A percentile compares a stretch with the other conserved stretches of the same genome.
These are phyloP conservation scores for Blera fallax DNA, from an alignment of 2,888 invertebrate species.

Conservation along the genomic window DNA sequence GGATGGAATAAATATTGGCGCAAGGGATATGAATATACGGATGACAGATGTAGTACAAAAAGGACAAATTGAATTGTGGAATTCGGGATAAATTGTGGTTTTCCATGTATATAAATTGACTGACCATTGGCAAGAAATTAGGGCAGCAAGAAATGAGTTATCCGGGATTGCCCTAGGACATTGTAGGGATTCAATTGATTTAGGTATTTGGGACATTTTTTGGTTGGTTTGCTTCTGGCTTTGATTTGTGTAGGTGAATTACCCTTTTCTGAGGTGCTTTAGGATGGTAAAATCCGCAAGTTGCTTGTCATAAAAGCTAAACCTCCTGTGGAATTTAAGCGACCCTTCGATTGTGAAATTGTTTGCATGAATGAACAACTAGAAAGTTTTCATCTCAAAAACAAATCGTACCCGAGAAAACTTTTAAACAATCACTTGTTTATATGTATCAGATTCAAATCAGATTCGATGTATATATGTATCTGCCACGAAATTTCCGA, in stretches of 20 bases:
- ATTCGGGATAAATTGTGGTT: constrained; percentile 5
- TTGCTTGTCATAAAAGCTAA: not conserved
- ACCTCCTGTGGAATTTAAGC: not conserved
- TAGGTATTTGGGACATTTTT: constrained; percentile 2
- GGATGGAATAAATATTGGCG: not conserved
- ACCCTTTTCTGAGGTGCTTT: not conserved
- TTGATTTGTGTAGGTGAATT: constrained; percentile 11
- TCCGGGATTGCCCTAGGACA: not conserved
- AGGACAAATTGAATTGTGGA: constrained; percentile 3
- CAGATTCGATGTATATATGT: too few species aligned
- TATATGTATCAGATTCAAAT: too few species aligned
- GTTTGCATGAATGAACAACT: not conserved
- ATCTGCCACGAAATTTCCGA: too few species aligned
- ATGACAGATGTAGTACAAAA: not conserved
- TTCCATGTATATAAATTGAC: not conserved
- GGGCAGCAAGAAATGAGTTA: not conserved
- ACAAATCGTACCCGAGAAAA: too few species aligned
- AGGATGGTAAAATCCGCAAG: not conserved
- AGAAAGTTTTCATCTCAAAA: not conserved
- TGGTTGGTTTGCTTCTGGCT: constrained; percentile 11
- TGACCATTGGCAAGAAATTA: constrained; percentile 7
- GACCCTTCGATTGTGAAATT: not conserved
- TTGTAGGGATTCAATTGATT: constrained; percentile 15
- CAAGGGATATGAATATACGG: not conserved
- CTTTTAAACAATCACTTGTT: too few species aligned